Conservation (phyloP, 2,113 vertebrate genomes). For the Semicossyphus pulcher region DNA sequence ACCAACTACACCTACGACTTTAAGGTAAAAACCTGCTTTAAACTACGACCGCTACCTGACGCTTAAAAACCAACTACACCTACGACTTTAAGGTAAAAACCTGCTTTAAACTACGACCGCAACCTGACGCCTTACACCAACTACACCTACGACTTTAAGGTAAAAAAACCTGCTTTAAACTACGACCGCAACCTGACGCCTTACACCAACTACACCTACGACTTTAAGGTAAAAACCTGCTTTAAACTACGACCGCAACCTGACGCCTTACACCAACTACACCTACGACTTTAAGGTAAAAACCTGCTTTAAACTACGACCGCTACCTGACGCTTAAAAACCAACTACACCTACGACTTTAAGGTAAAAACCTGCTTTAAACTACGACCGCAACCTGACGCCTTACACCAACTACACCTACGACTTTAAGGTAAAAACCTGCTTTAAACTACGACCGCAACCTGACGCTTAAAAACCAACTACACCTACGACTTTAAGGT, state of each 20-base stretch:
- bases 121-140: constrained; percentile 99
- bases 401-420: constrained; percentile 99
- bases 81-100: constrained; percentile 99
- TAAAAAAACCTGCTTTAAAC: no score
- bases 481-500: constrained; percentile 99
- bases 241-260: constrained; percentile 94
- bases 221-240: constrained; percentile 99
- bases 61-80: constrained; percentile 99
- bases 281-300: constrained; percentile 99
- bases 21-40: no score
- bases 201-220: constrained; percentile 99
- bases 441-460: constrained; percentile 96
- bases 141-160: constrained; percentile 99
- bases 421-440: constrained; percentile 99
- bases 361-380: no score
- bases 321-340: constrained; percentile 98
- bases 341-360: constrained; percentile 99
- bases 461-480: constrained; percentile 99
- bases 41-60: constrained; percentile 96
- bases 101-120: constrained; percentile 96
- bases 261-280: constrained; percentile 99
- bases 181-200: constrained; percentile 98
- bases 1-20: constrained; percentile 99
- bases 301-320: no score
- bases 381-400: constrained; percentile 96